A percentile compares a stretch with the other conserved stretches of the same genome.
Conservation (phyloP, 2,888 invertebrate genomes). For the Trachelus stipa region DNA sequence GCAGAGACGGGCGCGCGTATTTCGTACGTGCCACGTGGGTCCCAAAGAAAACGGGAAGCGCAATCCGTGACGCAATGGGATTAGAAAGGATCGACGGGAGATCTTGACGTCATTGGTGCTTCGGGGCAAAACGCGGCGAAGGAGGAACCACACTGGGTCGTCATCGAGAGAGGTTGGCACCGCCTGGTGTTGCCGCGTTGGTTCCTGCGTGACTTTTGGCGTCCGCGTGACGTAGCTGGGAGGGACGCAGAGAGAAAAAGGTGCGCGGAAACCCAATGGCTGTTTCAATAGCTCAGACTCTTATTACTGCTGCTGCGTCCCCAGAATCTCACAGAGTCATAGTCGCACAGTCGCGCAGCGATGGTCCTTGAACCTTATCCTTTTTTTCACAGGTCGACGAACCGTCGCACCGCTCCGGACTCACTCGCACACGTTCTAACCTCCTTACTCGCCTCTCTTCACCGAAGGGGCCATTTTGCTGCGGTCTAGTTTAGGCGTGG, state of each 20-base stretch:
- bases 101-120: conserved; percentile 34
- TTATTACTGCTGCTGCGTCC: too few species aligned
- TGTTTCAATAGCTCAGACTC: too few species aligned
- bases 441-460: neutral
- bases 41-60: neutral
- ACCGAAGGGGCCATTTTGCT: conserved; percentile 31
- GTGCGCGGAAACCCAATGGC: too few species aligned
- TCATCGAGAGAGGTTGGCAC: neutral
- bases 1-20: too few species aligned
- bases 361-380: conserved; percentile 47
- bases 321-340: too few species aligned
- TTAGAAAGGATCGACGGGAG: conserved; percentile 21
- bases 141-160: neutral
- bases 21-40: conserved; percentile 7
- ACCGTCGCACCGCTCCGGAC: conserved; percentile 17
- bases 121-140: conserved; percentile 16
- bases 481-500: conserved; percentile 38
- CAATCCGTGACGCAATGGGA: conserved; percentile 17
- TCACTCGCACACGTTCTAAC: neutral
- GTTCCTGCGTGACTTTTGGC: too few species aligned
- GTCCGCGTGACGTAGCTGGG: too few species aligned
- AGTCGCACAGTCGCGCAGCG: conserved; percentile 14
- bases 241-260: too few species aligned
- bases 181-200: too few species aligned
- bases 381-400: conserved; percentile 37